Conservation (phyloP, 2,797 vertebrate genomes). For the Molossus molossus region DNA sequence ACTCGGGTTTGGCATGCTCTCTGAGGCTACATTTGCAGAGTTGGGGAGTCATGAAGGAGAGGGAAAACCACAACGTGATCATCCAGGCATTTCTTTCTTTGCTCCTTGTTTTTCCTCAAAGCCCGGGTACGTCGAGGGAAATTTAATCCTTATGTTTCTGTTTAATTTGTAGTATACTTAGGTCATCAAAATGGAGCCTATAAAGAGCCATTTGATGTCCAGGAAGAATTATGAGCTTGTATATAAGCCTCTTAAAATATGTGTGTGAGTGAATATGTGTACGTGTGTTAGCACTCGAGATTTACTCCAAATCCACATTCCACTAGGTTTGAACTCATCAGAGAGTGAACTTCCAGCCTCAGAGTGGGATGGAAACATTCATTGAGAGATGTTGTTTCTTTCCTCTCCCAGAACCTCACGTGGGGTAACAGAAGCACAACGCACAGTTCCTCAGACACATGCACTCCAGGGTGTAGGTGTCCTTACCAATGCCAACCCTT, state of each 20-base stretch:
- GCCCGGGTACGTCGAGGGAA: constrained; percentile 75
- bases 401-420: not conserved
- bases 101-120: constrained; percentile 74
- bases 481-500: not conserved
- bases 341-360: constrained; percentile 48
- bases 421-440: not conserved
- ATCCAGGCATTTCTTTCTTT: constrained; percentile 74
- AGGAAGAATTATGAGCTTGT: constrained; percentile 83
- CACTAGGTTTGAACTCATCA: constrained; percentile 11
- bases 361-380: not conserved
- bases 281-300: not conserved
- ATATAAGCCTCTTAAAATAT: constrained; percentile 75
- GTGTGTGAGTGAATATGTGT: constrained; percentile 29
- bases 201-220: constrained; percentile 83
- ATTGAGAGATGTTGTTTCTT: not conserved
- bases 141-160: constrained; percentile 83
- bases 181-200: constrained; percentile 78
- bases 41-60: constrained; percentile 57
- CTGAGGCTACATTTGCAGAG: constrained; percentile 17
- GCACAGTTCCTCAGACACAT: not conserved
- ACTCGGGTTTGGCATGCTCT: constrained; percentile 59
- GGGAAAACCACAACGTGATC: constrained; percentile 66
- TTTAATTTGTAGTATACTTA: constrained; percentile 82
- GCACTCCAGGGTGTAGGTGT: not conserved
- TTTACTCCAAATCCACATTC: not conserved